Base-by-base conservation (phyloP, 2,113 vertebrate genomes). In the Alces alces region DNA sequence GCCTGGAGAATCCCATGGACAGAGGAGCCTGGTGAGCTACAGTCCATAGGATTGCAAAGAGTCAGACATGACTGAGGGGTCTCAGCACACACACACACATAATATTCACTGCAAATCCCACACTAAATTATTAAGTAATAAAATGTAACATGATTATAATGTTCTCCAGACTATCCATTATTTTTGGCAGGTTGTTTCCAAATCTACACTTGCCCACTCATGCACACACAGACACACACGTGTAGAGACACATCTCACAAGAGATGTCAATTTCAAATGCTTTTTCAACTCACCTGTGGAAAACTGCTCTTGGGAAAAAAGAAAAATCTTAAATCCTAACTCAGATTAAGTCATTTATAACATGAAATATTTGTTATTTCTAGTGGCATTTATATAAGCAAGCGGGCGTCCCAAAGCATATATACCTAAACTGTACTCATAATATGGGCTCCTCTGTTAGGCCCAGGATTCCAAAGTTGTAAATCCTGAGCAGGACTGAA, bases 101-200 rank as follows among this genome's bases (percentile, higher is more conserved):
- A 36, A 64, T 83, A 84, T 36, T 15, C 50, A 78, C 7, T 43
- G 28, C 16, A 94, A 93, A 23, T 1, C 43, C 73, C 43, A 57
- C 6, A 54, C 3, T 58, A 87, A 95, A 93, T 96, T 93, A 93
- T 95, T 91, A 84, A 93, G 36, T 61, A 95, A 78, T 86, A 39
- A 84, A 87, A 66, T 89, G 57, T 7, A 84, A 16, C 8, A 9
- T 12, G 47, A 64, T 64, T 89, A 2, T 82, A 94, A 79, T 52
- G 58, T 58, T 89, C 33, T 87, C 23, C 16, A 66, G 17, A 23
- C 30, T 16, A 52, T 7, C 30, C 30, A 85, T 73, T 94, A 23
- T 78, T 95, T 92, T 84, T 16, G 55, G 13, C 17, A 43, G 19
- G 39, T 39, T 30, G 2, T 64, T 85, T 39, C 55, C 61, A 93